Percentiles rank a stretch among this genome's conserved stretches.
Conservation (phyloP, 2,797 vertebrate genomes). For the Smutsia gigantea region DNA sequence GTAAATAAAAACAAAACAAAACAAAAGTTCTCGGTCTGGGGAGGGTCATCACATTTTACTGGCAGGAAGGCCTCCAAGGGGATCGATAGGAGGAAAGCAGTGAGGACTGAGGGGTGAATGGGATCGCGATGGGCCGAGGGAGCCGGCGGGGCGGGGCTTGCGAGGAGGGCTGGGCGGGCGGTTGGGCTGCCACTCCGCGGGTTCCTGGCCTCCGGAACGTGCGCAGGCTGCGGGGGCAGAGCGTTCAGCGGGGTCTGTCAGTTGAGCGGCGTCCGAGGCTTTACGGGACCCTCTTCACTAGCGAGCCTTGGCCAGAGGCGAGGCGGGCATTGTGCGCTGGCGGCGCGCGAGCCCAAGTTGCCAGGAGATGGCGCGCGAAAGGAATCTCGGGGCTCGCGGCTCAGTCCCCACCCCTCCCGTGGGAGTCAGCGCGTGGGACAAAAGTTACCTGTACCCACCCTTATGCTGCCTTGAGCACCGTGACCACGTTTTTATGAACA, state of each 20-base stretch:
- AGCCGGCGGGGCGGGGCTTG: background rate
- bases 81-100: slow-evolving; percentile 42
- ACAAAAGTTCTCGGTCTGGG: background rate
- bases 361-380: slow-evolving; percentile 72
- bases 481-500: too few relatives aligned
- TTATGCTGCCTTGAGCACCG: too few relatives aligned
- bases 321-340: slow-evolving; percentile 41
- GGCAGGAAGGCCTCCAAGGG: background rate
- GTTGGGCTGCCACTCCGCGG: slow-evolving; percentile 82
- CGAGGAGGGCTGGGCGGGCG: too few relatives aligned
- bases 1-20: background rate
- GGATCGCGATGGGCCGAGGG: background rate
- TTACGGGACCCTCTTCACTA: slow-evolving; percentile 77
- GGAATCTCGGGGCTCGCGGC: slow-evolving; percentile 66
- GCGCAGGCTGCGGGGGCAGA: slow-evolving; percentile 70
- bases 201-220: too few relatives aligned
- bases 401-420: slow-evolving; percentile 85
- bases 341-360: slow-evolving; percentile 74
- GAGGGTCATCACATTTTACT: slow-evolving; percentile 26
- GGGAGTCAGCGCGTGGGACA: too few relatives aligned
- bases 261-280: slow-evolving; percentile 49
- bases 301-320: slow-evolving; percentile 58
- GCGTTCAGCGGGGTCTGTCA: slow-evolving; percentile 73
- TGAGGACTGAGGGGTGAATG: background rate
- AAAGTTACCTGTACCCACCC: too few relatives aligned